Evolutionary conservation across 2,113 vertebrate species (phyloP).

Genomic region (Benitochromis conjunctus): DNA sequence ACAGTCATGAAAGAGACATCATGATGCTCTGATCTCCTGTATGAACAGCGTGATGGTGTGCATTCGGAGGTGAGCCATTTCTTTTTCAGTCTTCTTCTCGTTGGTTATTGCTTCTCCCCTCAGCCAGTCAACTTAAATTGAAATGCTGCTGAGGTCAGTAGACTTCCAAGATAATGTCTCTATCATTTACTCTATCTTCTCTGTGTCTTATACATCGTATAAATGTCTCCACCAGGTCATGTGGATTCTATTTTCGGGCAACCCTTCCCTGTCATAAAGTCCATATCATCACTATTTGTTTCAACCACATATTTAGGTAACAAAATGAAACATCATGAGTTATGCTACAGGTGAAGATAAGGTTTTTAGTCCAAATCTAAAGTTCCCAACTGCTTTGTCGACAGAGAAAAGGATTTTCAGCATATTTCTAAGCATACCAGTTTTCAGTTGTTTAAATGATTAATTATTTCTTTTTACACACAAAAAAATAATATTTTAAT

Average conservation of each 20-base stretch:
- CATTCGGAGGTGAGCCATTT: neutral
- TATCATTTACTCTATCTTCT: neutral
- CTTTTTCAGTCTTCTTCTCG: neutral
- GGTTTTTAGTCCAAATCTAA: neutral
- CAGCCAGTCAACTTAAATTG: neutral
- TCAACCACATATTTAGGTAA: neutral
- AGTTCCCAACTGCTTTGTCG: neutral
- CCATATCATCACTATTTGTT: neutral
- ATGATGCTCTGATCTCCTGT: conserved; percentile 14
- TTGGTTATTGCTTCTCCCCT: neutral
- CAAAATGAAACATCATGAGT: neutral
- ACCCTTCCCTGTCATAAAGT: neutral
- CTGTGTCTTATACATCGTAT: neutral
- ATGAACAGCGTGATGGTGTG: neutral
- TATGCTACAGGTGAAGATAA: neutral
- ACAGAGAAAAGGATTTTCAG: neutral
- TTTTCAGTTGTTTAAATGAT: neutral
- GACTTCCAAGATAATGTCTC: neutral
- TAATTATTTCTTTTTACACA: neutral
- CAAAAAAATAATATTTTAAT: neutral
- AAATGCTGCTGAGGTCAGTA: neutral
- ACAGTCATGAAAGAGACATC: neutral
- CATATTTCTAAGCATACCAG: neutral
- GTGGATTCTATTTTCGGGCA: neutral
- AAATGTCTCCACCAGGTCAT: neutral